These are phyloP conservation scores for Sebastes jordani DNA, from an alignment of 2,797 vertebrate genomes.

Conservation along the genomic window DNA sequence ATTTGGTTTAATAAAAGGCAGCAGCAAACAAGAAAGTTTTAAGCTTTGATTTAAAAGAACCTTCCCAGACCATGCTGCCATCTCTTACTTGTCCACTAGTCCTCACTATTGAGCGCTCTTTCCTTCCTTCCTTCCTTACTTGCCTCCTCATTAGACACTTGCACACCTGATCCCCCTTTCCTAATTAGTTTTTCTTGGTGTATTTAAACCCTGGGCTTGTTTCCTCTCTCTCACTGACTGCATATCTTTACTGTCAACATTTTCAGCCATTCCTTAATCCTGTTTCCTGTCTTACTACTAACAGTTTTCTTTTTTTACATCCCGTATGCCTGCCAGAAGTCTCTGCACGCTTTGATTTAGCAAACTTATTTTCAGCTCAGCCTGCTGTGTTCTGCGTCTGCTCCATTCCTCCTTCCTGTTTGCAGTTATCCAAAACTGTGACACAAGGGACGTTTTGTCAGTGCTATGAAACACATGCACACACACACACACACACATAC, in stretches of 20 bases:
- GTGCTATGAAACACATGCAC: not conserved
- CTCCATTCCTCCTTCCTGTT: not conserved
- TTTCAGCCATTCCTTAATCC: not conserved
- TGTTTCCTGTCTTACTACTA: not conserved
- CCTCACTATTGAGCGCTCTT: not conserved
- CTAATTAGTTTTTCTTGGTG: not conserved
- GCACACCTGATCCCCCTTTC: not conserved
- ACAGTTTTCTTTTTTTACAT: not conserved
- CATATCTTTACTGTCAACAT: not conserved
- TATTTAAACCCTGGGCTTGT: not conserved
- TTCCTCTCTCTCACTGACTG: not conserved
- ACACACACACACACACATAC: not conserved
- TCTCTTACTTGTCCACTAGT: not conserved
- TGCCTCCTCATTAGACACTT: not conserved
- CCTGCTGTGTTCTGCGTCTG: not conserved
- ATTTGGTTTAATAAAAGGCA: no score
- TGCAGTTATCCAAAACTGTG: not conserved
- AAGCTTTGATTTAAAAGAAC: no score
- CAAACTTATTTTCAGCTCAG: slow-evolving; percentile 1
- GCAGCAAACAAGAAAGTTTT: no score
- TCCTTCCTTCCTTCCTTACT: not conserved
- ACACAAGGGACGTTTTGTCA: not conserved
- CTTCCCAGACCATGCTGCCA: not conserved
- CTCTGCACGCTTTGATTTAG: not conserved
- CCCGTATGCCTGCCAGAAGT: not conserved